Base-by-base conservation (phyloP, 2,113 vertebrate genomes). In the Percina caprodes region DNA sequence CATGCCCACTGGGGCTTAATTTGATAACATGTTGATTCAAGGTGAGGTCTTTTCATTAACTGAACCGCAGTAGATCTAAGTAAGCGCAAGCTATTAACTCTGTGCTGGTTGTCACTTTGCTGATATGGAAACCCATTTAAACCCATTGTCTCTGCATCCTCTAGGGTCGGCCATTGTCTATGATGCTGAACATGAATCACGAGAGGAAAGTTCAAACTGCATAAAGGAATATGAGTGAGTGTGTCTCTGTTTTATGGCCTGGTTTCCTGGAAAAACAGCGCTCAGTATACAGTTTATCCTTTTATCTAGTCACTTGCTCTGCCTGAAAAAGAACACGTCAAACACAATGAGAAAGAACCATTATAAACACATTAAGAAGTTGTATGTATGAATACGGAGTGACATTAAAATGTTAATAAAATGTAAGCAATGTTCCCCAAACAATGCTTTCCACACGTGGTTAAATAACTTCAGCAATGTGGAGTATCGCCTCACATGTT, bases 11-110 rank as follows among this genome's bases (percentile, higher is more conserved):
- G 4, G 12, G 15, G 24, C 10, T 33, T 78, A 13, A 68, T 76
- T 46, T 15, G 1, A 42, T 42, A 42, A 15, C 6, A n/a, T 77
- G 13, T 74, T 69, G 73, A 33, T 69, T 74, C 19, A 79, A 74
- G 55, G 60, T 0, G 35, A 39, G 65, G 60, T 4, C 0, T 49
- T 56, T 67, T 46, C 24, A 65, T 48, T 33, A 30, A 23, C 3
- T 45, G 4, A 9, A 39, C 3, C 39, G 52, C 46, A 49, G 26
- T n/a, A 45, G 12, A 67, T 15, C 10, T 42, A 19, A n/a, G 19
- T 52, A 46, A 39, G 6, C 18, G 0, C 6, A 16, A 23, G 4
- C 18, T 52, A 8, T 11, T 45, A 62, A 58, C 14, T 6, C 3
- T 62, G 10, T 3, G 45, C 16, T 42, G 21, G 0, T 18, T 62